phyloP scores from a whole-genome alignment of 2,797 vertebrate species.

The Sebastes variabilis region DNA sequence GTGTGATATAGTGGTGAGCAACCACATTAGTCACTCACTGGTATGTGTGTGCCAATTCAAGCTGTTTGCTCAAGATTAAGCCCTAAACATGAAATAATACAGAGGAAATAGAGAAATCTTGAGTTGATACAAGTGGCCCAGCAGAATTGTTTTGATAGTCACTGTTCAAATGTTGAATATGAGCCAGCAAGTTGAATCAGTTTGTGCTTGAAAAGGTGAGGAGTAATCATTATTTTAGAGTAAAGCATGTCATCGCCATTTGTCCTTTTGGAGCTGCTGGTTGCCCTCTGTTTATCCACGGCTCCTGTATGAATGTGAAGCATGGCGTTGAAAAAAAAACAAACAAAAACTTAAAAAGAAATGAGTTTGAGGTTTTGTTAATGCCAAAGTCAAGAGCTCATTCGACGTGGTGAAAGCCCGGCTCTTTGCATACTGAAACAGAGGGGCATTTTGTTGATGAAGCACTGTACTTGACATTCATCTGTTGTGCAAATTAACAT shows the following conservation, averaged over 20 bases:
- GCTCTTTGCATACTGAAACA: slow-evolving; percentile 59
- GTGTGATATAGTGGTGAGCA: not conserved
- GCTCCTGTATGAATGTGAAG: not conserved
- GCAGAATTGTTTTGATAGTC: slow-evolving; percentile 15
- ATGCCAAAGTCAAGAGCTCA: slow-evolving; percentile 53
- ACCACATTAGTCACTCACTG: slow-evolving; percentile 18
- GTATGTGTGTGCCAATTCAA: slow-evolving; percentile 2
- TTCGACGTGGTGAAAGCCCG: slow-evolving; percentile 35
- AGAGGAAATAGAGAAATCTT: not conserved
- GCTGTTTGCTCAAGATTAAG: slow-evolving; percentile 29
- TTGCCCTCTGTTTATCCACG: not conserved
- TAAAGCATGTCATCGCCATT: not conserved
- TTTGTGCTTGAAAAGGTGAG: not conserved
- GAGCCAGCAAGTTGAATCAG: not conserved
- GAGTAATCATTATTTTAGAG: not conserved
- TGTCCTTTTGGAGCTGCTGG: not conserved
- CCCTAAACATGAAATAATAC: not conserved
- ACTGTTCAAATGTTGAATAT: slow-evolving; percentile 14
- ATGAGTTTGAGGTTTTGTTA: slow-evolving; percentile 37
- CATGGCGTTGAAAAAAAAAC: not conserved
- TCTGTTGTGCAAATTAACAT: slow-evolving; percentile 82
- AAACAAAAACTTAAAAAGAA: slow-evolving; percentile 26
- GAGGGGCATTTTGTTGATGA: slow-evolving; percentile 74
- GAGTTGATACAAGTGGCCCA: not conserved
- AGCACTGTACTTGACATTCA: slow-evolving; percentile 71